Percentiles rank a stretch among this genome's conserved stretches.
These are phyloP conservation scores for Schrankia costaestrigalis DNA, from an alignment of 2,888 invertebrate species.

Conservation along the genomic window DNA sequence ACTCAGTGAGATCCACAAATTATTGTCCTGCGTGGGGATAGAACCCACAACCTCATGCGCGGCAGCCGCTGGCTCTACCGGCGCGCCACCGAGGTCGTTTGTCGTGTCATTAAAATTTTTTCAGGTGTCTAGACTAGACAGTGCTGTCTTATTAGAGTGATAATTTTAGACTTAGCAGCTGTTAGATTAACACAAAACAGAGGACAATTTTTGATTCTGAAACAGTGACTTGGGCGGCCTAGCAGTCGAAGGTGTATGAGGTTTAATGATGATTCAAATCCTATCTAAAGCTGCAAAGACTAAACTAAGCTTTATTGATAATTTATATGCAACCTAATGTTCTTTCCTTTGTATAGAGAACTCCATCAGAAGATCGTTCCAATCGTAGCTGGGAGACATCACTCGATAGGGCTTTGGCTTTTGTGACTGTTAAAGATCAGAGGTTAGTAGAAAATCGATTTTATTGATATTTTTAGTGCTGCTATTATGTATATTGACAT, in stretches of 20 bases:
- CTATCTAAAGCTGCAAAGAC: not conserved
- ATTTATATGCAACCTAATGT: not conserved
- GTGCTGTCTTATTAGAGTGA: no score
- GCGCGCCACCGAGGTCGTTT: no score
- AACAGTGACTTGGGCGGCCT: not conserved
- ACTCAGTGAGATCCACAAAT: no score
- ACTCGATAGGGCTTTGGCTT: constrained; percentile 63
- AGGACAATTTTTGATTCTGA: no score
- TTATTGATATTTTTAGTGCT: not conserved
- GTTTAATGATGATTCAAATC: not conserved
- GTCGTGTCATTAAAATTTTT: no score
- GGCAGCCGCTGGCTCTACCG: no score
- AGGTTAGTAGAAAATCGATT: constrained; percentile 49
- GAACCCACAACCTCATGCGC: no score
- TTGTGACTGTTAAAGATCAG: constrained; percentile 66
- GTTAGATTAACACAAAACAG: no score
- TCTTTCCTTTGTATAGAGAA: constrained; percentile 44
- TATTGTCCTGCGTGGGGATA: no score
- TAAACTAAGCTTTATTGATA: not conserved
- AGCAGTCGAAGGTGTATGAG: not conserved
- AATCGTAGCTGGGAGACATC: constrained; percentile 56
- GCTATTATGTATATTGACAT: not conserved
- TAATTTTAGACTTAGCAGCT: no score
- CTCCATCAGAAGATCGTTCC: constrained; percentile 62
- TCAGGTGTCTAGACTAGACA: no score